Conservation (phyloP, 1,140 invertebrate species). For the Camponotus pennsylvanicus region DNA sequence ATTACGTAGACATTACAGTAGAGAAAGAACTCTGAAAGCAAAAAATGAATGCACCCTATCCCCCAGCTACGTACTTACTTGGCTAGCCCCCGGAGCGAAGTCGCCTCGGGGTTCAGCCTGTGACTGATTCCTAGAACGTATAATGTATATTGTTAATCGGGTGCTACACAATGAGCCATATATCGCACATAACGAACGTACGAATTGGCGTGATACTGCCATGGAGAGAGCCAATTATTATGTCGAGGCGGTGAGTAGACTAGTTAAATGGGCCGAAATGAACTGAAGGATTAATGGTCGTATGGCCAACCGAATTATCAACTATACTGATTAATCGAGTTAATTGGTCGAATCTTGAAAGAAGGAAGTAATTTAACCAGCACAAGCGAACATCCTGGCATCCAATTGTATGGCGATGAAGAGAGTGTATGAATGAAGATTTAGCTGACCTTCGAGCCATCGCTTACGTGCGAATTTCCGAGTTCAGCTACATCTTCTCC, state of each 20-base stretch:
- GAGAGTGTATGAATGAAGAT: background rate
- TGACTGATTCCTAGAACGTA: slow-evolving; percentile 77
- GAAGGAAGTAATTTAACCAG: slow-evolving; percentile 41
- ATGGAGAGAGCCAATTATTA: slow-evolving; percentile 62
- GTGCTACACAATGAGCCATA: slow-evolving; percentile 67
- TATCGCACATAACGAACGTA: slow-evolving; percentile 43
- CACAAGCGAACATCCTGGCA: background rate
- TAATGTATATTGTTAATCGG: slow-evolving; percentile 77
- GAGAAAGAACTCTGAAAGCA: slow-evolving; percentile 46
- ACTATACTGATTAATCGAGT: slow-evolving; percentile 32
- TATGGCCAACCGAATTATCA: slow-evolving; percentile 28
- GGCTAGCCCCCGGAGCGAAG: slow-evolving; percentile 55
- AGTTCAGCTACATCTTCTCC: slow-evolving; percentile 30
- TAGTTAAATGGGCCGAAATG: slow-evolving; percentile 50
- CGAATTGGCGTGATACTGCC: slow-evolving; percentile 68
- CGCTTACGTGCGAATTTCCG: background rate
- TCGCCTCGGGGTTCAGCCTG: slow-evolving; percentile 58
- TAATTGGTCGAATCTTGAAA: slow-evolving; percentile 48
- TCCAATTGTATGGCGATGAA: background rate
- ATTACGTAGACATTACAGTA: slow-evolving; percentile 41
- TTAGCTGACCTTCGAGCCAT: slow-evolving; percentile 32
- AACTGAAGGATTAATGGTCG: slow-evolving; percentile 35
- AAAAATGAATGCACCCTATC: slow-evolving; percentile 55
- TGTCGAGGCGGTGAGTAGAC: slow-evolving; percentile 41
- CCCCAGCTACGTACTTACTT: slow-evolving; percentile 77